Evolutionary conservation across 2,888 invertebrate genomes (phyloP).

Genomic region (Meganola albula): DNA sequence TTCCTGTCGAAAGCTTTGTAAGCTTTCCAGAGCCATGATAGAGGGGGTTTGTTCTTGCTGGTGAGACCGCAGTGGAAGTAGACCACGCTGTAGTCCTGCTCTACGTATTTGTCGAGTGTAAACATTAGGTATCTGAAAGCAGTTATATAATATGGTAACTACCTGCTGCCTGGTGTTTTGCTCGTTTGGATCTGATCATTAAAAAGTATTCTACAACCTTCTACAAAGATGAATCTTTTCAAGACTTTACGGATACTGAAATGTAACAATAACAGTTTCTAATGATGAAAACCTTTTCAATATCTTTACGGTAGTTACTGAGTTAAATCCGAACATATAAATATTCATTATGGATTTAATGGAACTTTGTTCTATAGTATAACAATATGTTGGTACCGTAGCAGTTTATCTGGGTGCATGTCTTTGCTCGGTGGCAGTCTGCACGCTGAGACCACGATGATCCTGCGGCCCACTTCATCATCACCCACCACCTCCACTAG

Average conservation of each 20-base stretch:
- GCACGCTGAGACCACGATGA: conserved; percentile 98
- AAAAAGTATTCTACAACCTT: neutral
- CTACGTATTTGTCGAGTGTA: conserved; percentile 97
- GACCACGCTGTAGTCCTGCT: conserved; percentile 98
- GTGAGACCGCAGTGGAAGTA: conserved; percentile 98
- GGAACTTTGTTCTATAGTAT: too few species aligned
- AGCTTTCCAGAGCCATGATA: conserved; percentile 97
- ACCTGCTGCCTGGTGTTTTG: too few species aligned
- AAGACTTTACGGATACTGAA: neutral
- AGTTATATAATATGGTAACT: neutral
- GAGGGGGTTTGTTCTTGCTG: conserved; percentile 96
- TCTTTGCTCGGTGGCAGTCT: conserved; percentile 86
- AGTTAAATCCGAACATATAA: too few species aligned
- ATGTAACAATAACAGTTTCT: neutral
- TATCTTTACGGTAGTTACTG: too few species aligned
- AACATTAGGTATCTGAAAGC: conserved; percentile 89
- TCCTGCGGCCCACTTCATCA: conserved; percentile 89
- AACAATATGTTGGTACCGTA: conserved; percentile 40
- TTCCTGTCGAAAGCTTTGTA: conserved; percentile 98
- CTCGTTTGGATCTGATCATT: too few species aligned
- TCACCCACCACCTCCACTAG: conserved; percentile 81
- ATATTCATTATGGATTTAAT: too few species aligned
- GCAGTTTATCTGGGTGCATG: conserved; percentile 77
- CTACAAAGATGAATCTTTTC: neutral
- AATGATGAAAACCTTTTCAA: too few species aligned